A percentile compares a stretch with the other conserved stretches of the same genome.
phyloP scores from a whole-genome alignment of 2,888 invertebrate genomes.

The Seladonia tumulorum region DNA sequence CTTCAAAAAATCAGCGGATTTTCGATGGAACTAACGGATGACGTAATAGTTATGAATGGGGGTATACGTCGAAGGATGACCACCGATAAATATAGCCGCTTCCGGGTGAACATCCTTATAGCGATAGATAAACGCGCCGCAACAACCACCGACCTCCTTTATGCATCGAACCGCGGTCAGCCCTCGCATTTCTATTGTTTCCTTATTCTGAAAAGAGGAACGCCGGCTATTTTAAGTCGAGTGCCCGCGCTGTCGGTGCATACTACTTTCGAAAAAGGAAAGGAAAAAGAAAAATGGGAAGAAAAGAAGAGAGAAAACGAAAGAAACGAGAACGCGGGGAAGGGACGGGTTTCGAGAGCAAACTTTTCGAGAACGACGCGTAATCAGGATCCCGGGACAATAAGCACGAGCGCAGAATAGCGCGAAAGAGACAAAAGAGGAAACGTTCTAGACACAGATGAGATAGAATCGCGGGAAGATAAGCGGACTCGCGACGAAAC shows the following conservation, averaged over 20 bases:
- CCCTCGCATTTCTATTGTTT: conserved; percentile 59
- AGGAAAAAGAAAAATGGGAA: not conserved
- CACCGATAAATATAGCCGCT: conserved; percentile 74
- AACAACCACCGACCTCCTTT: conserved; percentile 63
- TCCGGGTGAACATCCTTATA: conserved; percentile 80
- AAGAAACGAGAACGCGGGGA: not conserved
- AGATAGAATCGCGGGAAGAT: conserved; percentile 14
- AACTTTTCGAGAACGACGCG: conserved; percentile 25
- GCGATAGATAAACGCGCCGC: conserved; percentile 46
- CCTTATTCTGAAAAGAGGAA: conserved; percentile 36
- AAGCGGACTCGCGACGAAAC: conserved; percentile 4
- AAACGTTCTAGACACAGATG: conserved; percentile 1
- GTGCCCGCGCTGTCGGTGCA: conserved; percentile 23
- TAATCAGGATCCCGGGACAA: conserved; percentile 2
- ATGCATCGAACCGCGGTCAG: conserved; percentile 31
- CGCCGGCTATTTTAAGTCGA: conserved; percentile 40
- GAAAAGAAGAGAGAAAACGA: not conserved
- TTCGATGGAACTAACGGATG: not conserved
- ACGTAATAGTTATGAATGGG: conserved; percentile 1
- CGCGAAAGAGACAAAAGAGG: conserved; percentile 2
- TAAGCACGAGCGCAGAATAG: conserved; percentile 16
- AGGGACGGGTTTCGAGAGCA: not conserved
- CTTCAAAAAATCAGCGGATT: not conserved
- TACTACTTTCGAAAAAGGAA: not conserved
- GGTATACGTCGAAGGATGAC: conserved; percentile 57